Evolutionary conservation across 2,888 invertebrate species (phyloP).

Genomic region (Xestia c-nigrum): DNA sequence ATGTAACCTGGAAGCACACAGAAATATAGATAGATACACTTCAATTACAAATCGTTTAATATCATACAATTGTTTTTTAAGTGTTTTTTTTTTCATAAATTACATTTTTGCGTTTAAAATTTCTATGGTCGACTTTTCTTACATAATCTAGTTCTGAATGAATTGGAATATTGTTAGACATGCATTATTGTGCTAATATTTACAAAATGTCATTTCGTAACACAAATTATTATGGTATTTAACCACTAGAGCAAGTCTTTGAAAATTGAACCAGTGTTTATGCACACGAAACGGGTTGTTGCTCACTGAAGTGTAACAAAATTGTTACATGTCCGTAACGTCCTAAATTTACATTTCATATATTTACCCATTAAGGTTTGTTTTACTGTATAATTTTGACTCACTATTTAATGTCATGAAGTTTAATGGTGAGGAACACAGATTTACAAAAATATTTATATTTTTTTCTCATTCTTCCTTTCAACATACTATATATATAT

Average conservation of each 20-base stretch:
- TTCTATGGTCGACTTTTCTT: constrained; percentile 30
- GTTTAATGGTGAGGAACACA: not conserved
- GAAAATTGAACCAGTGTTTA: constrained; percentile 6
- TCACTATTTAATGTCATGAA: not conserved
- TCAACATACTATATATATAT: not conserved
- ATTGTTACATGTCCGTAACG: not conserved
- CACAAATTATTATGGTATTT: not conserved
- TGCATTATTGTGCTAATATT: constrained; percentile 35
- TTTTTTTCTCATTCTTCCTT: not conserved
- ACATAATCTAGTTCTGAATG: constrained; percentile 39
- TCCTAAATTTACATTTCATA: constrained; percentile 2
- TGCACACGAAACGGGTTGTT: constrained; percentile 8
- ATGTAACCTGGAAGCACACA: constrained; percentile 89
- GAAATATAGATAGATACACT: constrained; percentile 80
- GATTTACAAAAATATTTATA: constrained; percentile 33
- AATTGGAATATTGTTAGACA: constrained; percentile 37
- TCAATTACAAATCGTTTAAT: constrained; percentile 56
- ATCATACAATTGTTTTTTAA: constrained; percentile 56
- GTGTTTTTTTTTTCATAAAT: constrained; percentile 19
- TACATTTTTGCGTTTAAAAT: constrained; percentile 22
- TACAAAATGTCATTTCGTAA: constrained; percentile 39
- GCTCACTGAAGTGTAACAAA: constrained; percentile 6
- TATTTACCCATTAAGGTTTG: not conserved
- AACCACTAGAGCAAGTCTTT: constrained; percentile 14
- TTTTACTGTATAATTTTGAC: not conserved